These are phyloP conservation scores for Mallotus villosus DNA, from an alignment of 2,797 vertebrate species.

Conservation along the genomic window DNA sequence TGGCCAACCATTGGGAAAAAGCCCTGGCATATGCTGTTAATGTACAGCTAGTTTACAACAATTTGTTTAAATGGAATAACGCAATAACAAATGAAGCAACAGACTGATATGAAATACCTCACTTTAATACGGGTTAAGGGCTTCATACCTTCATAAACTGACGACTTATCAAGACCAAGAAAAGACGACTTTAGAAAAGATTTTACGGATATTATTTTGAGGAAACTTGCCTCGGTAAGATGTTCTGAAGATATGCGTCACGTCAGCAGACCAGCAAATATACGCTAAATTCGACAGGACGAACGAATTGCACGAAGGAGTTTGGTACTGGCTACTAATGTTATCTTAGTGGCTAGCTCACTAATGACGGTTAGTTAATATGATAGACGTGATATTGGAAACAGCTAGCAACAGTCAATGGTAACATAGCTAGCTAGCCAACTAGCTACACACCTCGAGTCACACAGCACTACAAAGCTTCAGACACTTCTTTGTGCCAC, in stretches of 20 bases:
- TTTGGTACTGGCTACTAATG: not conserved
- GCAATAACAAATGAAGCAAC: not conserved
- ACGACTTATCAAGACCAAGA: not conserved
- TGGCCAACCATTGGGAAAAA: not conserved
- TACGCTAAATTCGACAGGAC: not conserved
- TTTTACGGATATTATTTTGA: too few relatives aligned
- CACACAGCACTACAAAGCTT: conserved; percentile 11
- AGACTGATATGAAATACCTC: not conserved
- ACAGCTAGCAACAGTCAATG: not conserved
- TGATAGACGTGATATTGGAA: not conserved
- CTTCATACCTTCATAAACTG: not conserved
- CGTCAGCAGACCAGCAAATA: too few relatives aligned
- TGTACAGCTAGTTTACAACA: not conserved
- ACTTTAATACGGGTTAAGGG: not conserved
- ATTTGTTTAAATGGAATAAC: not conserved
- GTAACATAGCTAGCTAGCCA: not conserved
- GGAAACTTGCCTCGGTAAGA: too few relatives aligned
- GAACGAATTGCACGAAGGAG: not conserved
- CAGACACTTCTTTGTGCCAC: conserved; percentile 13
- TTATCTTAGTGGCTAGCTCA: not conserved
- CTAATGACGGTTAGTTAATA: not conserved
- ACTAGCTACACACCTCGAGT: conserved; percentile 1
- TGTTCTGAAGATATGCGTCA: too few relatives aligned
- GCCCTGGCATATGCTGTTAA: not conserved
- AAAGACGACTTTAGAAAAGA: not conserved